Evolutionary conservation across 1,140 invertebrate species (phyloP), one percentile per base, ranked within the genome.

Genomic region (Drosophila pseudoananassae): DNA sequence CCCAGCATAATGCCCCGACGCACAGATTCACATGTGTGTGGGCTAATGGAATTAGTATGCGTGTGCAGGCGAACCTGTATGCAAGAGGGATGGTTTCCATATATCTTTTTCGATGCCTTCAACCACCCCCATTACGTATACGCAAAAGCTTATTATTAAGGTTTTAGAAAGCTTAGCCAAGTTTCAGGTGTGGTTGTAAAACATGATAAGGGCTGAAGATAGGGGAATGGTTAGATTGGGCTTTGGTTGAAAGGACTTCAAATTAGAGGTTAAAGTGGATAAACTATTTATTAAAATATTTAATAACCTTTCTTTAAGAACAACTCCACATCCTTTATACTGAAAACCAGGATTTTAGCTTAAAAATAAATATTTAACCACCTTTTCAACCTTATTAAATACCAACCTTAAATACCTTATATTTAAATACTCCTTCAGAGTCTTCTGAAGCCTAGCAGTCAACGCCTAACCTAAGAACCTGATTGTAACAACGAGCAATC

Each of bases 21-120:
- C 76, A 69, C 60, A 65, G 43, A 12, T 38, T 43, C 36, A 43
- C 36, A 45, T 56, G 58, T 63, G 46, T 49, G 36, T 27, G 50
- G 43, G n/a, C 23, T 80, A 60, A 76, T 80, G 70, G 59, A 63
- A 78, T 78, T 51, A 46, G 45, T 70, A 36, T 80, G 60, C 66
- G 59, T 58, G 69, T 58, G 31, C n/a, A 23, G 6, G 12, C 5
- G 9, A 10, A 8, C 49, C 38, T 33, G 15, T 63, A 14, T 57
- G 52, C 29, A 50, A 43, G n/a, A 23, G 25, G 66, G 58, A 31
- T 58, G 45, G 33, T 54, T 45, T 46, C 17, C 8, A 14, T 43
- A 14, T 43, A 2, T 15, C 15, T 43, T 15, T 43, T 20, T 3
- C 10, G 23, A 10, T 46, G 15, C 43, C 8, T 8, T 8, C 6